Conservation (phyloP, 2,888 invertebrate species). For the Coelogynopora nodosa region DNA sequence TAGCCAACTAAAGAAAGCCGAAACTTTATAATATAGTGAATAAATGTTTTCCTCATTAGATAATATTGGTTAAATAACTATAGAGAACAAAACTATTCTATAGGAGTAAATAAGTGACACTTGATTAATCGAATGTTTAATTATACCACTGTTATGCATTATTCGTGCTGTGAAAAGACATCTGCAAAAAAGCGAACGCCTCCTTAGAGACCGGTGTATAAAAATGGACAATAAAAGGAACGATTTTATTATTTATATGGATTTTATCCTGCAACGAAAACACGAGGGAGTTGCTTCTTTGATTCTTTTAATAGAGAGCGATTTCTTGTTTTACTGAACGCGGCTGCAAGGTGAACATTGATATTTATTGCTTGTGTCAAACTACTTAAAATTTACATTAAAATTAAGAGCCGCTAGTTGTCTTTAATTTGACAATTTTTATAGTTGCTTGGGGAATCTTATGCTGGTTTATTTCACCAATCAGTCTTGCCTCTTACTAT, state of each 20-base stretch:
- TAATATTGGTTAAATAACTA: neutral
- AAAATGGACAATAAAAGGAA: conserved; percentile 14
- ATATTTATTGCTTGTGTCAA: conserved; percentile 24
- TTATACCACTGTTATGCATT: neutral
- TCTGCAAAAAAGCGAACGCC: neutral
- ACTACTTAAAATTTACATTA: conserved; percentile 22
- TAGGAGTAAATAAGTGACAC: neutral
- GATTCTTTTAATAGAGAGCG: conserved; percentile 2
- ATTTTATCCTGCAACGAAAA: neutral
- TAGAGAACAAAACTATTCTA: neutral
- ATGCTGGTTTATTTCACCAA: neutral
- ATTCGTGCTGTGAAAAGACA: neutral
- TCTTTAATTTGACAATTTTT: conserved; percentile 23
- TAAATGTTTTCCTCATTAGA: no score
- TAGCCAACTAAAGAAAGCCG: no score
- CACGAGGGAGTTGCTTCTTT: neutral
- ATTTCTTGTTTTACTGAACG: neutral
- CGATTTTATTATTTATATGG: conserved; percentile 19
- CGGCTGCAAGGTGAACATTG: neutral
- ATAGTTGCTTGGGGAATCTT: neutral
- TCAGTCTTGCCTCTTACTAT: neutral
- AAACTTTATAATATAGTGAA: no score
- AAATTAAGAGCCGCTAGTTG: conserved; percentile 18
- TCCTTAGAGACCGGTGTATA: neutral
- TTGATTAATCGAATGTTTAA: neutral